Evolutionary conservation across 2,113 vertebrate species (phyloP).

Genomic region (Chionomys nivalis): DNA sequence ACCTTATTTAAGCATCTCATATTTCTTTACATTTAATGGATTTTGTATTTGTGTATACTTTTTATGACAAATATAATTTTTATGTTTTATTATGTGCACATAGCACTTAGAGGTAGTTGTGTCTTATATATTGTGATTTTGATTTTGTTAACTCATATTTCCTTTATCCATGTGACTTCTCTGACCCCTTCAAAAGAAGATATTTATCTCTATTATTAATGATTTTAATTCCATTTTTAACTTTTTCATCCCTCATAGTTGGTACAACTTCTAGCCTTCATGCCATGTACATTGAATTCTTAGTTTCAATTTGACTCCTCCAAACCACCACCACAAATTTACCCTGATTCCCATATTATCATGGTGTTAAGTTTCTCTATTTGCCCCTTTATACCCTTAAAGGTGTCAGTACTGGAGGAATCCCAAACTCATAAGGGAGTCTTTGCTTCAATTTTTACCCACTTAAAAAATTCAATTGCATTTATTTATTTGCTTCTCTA

Average conservation of each 20-base stretch:
- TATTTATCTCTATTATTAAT: not conserved
- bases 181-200: not conserved
- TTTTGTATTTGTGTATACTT: not conserved
- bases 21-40: slow-evolving; percentile 6
- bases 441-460: not conserved
- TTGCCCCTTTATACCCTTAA: not conserved
- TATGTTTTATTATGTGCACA: not conserved
- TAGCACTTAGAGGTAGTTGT: not conserved
- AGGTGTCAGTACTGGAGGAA: not conserved
- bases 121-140: not conserved
- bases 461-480: not conserved
- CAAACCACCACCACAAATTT: not conserved
- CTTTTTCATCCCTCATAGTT: not conserved
- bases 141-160: not conserved
- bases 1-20: not conserved
- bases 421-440: not conserved
- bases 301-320: not conserved
- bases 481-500: not conserved
- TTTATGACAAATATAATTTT: not conserved
- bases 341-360: not conserved
- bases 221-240: not conserved
- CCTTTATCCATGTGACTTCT: not conserved
- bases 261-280: not conserved
- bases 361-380: not conserved
- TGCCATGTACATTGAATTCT: not conserved